Conservation (phyloP, 2,797 vertebrate genomes). For the Epinephelus awoara region DNA sequence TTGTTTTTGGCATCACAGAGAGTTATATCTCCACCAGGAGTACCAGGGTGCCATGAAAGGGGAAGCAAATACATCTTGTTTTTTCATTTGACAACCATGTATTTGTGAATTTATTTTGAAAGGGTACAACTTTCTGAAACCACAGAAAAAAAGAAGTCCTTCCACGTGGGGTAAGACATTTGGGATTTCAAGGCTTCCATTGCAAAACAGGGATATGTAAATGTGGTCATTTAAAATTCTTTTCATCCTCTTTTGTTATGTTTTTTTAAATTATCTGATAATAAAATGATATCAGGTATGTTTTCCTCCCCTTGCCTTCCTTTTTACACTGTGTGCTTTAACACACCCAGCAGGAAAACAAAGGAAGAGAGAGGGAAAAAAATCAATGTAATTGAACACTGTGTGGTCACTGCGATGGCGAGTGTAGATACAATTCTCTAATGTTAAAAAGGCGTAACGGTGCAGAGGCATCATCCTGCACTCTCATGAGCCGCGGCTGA, state of each 20-base stretch:
- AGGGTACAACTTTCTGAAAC: slow-evolving; percentile 1
- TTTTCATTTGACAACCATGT: neutral
- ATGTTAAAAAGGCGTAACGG: slow-evolving; percentile 42
- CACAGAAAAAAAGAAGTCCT: neutral
- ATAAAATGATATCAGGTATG: slow-evolving; percentile 8
- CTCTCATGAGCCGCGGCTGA: neutral
- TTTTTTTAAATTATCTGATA: slow-evolving; percentile 38
- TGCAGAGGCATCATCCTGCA: slow-evolving; percentile 39
- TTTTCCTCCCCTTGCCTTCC: slow-evolving; percentile 33
- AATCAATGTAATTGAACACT: slow-evolving; percentile 66
- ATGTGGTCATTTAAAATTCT: slow-evolving; percentile 13
- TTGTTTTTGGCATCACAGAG: slow-evolving; percentile 8
- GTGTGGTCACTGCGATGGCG: slow-evolving; percentile 51
- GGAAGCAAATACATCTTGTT: slow-evolving; percentile 1
- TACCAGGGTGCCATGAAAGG: neutral
- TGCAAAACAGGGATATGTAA: neutral
- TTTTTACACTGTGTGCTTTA: slow-evolving; percentile 10
- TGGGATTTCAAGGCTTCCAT: neutral
- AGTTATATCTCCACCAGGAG: neutral
- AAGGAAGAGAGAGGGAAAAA: slow-evolving; percentile 29
- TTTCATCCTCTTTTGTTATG: slow-evolving; percentile 9
- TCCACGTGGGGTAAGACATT: neutral
- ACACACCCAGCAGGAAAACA: slow-evolving; percentile 54
- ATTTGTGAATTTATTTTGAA: neutral
- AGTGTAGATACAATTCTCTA: slow-evolving; percentile 39